phyloP scores from a whole-genome alignment of 2,113 vertebrate genomes.

The Carassius carassius region DNA sequence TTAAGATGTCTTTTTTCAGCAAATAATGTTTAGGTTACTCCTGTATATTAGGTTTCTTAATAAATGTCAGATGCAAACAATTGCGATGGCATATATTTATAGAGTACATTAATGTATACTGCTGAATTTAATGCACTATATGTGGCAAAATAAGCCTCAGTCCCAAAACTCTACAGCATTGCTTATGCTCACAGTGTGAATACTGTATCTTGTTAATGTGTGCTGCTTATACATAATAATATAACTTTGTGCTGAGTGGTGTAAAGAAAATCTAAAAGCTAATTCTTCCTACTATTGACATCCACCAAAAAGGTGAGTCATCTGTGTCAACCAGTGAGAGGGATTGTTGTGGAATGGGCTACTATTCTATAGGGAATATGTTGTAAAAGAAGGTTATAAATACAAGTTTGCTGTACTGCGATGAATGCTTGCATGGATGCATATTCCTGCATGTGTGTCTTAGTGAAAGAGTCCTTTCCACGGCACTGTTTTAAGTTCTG shows the following conservation, averaged over 20 bases:
- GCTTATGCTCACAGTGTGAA: too few relatives aligned
- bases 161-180: too few relatives aligned
- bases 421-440: background rate
- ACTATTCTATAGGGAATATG: background rate
- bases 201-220: background rate
- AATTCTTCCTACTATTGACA: too few relatives aligned
- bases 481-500: slow-evolving; percentile 71
- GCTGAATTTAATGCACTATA: background rate
- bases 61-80: background rate
- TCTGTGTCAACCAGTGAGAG: background rate
- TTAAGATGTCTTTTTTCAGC: background rate
- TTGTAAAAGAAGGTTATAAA: background rate
- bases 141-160: background rate
- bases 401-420: slow-evolving; percentile 2
- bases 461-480: slow-evolving; percentile 72
- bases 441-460: slow-evolving; percentile 54
- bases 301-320: slow-evolving; percentile 25
- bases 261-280: background rate
- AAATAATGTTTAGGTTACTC: too few relatives aligned
- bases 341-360: background rate
- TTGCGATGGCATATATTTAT: background rate
- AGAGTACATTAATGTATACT: background rate
- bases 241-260: background rate
- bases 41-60: background rate
- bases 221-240: background rate